phyloP scores from a whole-genome alignment of 2,888 invertebrate species.

The Coleophora flavipennella region DNA sequence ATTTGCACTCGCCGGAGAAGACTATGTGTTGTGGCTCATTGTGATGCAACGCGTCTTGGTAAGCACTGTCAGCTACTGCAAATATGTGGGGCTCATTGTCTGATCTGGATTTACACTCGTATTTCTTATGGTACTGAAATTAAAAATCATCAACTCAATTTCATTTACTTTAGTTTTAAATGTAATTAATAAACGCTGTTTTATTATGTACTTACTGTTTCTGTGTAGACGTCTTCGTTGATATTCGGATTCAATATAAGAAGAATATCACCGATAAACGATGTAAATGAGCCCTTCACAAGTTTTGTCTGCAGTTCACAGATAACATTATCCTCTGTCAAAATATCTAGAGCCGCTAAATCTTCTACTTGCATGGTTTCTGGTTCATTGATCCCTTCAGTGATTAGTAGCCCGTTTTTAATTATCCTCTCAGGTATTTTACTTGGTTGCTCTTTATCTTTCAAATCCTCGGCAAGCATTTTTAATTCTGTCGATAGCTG shows the following conservation, averaged over 20 bases:
- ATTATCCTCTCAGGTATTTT: slow-evolving; percentile 63
- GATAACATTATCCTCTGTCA: slow-evolving; percentile 81
- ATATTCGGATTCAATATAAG: slow-evolving; percentile 86
- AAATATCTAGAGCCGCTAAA: slow-evolving; percentile 81
- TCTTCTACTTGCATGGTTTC: slow-evolving; percentile 88
- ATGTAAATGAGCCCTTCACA: slow-evolving; percentile 78
- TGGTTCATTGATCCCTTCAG: slow-evolving; percentile 68
- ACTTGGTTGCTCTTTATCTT: slow-evolving; percentile 42
- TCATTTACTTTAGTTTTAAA: too few relatives aligned
- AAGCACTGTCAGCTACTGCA: slow-evolving; percentile 90
- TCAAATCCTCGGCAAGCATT: slow-evolving; percentile 62
- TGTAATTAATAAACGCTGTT: not conserved
- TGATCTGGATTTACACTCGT: slow-evolving; percentile 87
- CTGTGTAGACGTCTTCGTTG: slow-evolving; percentile 79
- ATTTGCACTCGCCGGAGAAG: slow-evolving; percentile 91
- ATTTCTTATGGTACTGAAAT: slow-evolving; percentile 83
- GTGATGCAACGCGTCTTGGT: slow-evolving; percentile 92
- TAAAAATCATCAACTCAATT: not conserved
- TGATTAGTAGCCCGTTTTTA: slow-evolving; percentile 57
- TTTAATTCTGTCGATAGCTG: slow-evolving; percentile 79
- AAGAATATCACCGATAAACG: slow-evolving; percentile 86
- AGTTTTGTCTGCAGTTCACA: slow-evolving; percentile 79
- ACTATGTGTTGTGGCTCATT: slow-evolving; percentile 89
- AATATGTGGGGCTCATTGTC: slow-evolving; percentile 94
- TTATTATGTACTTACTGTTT: slow-evolving; percentile 68